Percentiles rank a stretch among this genome's conserved stretches.
Conservation (phyloP, 2,888 invertebrate genomes). For the Trissoscelio sp. region DNA sequence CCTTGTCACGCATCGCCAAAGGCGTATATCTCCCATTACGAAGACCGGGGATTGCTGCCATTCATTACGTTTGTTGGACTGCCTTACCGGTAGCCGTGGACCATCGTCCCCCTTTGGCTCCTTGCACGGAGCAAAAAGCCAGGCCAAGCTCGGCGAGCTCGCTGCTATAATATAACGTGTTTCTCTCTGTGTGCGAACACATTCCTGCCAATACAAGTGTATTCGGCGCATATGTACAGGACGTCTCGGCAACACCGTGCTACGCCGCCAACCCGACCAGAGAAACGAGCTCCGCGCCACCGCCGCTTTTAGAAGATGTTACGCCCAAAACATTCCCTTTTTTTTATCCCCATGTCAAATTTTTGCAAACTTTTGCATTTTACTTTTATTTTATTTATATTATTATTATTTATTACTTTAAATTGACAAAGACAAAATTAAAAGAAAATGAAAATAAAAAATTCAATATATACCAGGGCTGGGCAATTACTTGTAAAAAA, state of each 20-base stretch:
- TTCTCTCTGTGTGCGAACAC: conserved; percentile 35
- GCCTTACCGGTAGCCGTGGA: conserved; percentile 74
- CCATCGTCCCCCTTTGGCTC: conserved; percentile 63
- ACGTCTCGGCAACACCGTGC: conserved; percentile 71
- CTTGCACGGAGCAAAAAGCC: conserved; percentile 56
- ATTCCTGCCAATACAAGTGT: conserved; percentile 40
- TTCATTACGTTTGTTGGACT: conserved; percentile 77
- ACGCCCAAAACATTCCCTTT: conserved; percentile 31
- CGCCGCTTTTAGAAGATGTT: conserved; percentile 45
- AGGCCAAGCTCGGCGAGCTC: conserved; percentile 70
- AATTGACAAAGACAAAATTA: no score
- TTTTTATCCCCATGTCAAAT: conserved; percentile 16
- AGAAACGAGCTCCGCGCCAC: conserved; percentile 42
- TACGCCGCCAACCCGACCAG: conserved; percentile 68
- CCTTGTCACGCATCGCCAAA: conserved; percentile 34
- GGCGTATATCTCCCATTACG: conserved; percentile 59
- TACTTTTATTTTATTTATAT: no score
- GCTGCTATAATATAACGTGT: no score
- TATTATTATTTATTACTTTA: no score
- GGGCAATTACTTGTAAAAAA: no score
- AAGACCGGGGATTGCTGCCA: conserved; percentile 74
- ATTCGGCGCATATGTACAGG: conserved; percentile 33
- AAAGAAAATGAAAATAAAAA: no score
- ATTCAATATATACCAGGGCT: no score
- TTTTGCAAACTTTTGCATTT: no score